Evolutionary conservation across 1,140 invertebrate species (phyloP), one percentile per base, ranked within the genome.

Genomic region (Meloidogyne floridensis): DNA sequence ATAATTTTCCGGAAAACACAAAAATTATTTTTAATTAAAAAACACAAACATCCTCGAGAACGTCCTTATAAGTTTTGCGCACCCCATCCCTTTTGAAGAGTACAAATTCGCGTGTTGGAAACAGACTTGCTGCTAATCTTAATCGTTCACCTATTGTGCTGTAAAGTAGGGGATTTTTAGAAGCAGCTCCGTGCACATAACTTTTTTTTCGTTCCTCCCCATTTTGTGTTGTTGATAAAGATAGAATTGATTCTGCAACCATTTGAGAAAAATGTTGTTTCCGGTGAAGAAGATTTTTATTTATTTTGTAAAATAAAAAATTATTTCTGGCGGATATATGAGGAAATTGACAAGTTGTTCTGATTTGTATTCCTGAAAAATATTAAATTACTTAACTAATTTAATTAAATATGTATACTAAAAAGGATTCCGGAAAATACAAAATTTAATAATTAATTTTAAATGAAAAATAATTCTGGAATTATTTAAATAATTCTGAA

Each of bases 81-180:
- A 90, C 81, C 20, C 77, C 79, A 42, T 90, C 87, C 72, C 82
- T 80, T 69, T 87, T 88, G 75, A 89, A 89, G 70, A 89, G 84
- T 9, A 90, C 81, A 76, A 90, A 85, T 79, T 89, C 88, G 15
- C 85, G 78, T 65, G 87, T 87, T 10, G 88, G 88, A 72, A 84
- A 81, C 76, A 88, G 20, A 18, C 81, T 83, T n/a, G 84, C 86
- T 2, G 86, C 89, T 3, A 72, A 32, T 51, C 86, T 75, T 74
- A 89, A 79, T 56, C 86, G 75, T 56, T 89, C 77, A 54, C 87
- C 87, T 65, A 90, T 83, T 20, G 89, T 90, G 65, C 88, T 85
- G 32, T 83, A 87, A 0, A 90, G 69, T 10, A 90, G 75, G 7
- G 87, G 80, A 69, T 81, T 69, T 11, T 69, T 77, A 9, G 89